Conservation (phyloP, 2,888 invertebrate genomes). For the Crepidodera aurea region DNA sequence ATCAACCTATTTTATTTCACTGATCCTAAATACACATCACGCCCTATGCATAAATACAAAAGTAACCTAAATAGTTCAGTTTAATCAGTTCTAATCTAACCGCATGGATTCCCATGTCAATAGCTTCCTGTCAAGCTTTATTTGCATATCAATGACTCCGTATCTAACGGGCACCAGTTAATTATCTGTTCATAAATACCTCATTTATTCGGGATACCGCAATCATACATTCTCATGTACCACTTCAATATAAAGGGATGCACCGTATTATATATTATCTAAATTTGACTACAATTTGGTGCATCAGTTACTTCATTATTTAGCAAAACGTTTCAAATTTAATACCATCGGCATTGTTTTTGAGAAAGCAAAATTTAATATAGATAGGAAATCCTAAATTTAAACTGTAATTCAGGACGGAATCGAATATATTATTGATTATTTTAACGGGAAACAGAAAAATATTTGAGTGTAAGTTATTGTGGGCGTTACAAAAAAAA, state of each 20-base stretch:
- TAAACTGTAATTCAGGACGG: too few relatives aligned
- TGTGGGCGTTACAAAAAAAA: too few relatives aligned
- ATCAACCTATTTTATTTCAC: too few relatives aligned
- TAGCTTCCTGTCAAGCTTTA: conserved; percentile 18
- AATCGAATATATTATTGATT: too few relatives aligned
- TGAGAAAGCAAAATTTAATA: too few relatives aligned
- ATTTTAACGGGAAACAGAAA: too few relatives aligned
- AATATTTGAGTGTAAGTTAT: too few relatives aligned
- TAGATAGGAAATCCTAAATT: too few relatives aligned
- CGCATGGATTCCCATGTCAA: conserved; percentile 16
- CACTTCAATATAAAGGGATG: conserved; percentile 1
- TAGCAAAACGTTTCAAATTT: too few relatives aligned
- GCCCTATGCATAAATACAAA: background rate
- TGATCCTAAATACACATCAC: too few relatives aligned
- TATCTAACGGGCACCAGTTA: conserved; percentile 16
- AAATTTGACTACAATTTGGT: background rate
- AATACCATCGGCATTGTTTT: too few relatives aligned
- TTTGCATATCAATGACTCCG: conserved; percentile 26
- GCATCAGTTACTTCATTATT: background rate
- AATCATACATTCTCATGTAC: background rate
- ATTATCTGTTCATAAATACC: conserved; percentile 25
- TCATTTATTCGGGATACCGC: conserved; percentile 10
- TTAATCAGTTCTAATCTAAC: conserved; percentile 4
- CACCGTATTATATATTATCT: background rate
- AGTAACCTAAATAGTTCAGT: conserved; percentile 3